Evolutionary conservation across 2,797 vertebrate species (phyloP).

Genomic region (Anniella stebbinsi): DNA sequence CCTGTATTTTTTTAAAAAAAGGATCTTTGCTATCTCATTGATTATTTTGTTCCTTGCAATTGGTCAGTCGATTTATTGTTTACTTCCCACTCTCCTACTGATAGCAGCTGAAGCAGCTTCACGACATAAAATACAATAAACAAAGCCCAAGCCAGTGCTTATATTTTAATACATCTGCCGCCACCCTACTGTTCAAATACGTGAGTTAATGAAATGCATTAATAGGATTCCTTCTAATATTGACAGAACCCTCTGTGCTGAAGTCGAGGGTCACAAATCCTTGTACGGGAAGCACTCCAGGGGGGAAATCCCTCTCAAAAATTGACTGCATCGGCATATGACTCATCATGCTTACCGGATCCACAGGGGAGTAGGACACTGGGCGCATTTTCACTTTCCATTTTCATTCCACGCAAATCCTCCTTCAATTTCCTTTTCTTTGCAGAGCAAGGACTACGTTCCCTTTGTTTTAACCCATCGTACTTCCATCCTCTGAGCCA

Average conservation of each 20-base stretch:
- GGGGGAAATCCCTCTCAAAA: background rate
- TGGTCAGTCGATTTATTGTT: background rate
- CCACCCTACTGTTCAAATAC: background rate
- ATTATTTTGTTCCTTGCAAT: background rate
- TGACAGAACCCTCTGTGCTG: background rate
- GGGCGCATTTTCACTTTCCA: background rate
- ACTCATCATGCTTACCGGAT: background rate
- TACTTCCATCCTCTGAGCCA: too few relatives aligned
- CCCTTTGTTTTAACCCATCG: too few relatives aligned
- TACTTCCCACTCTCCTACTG: background rate
- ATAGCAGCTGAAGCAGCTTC: background rate
- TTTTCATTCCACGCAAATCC: background rate
- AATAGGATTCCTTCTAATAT: constrained; percentile 2
- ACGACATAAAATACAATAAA: background rate
- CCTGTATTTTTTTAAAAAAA: background rate
- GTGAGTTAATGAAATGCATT: background rate
- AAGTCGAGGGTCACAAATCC: background rate
- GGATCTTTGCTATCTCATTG: background rate
- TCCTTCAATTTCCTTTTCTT: background rate
- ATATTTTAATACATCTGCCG: background rate
- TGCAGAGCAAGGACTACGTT: background rate
- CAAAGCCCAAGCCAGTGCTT: background rate
- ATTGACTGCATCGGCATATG: background rate
- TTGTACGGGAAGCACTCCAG: background rate
- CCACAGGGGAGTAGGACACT: background rate